Base-by-base conservation (phyloP, 2,888 invertebrate species). In the Brachynemurus nebulosus region DNA sequence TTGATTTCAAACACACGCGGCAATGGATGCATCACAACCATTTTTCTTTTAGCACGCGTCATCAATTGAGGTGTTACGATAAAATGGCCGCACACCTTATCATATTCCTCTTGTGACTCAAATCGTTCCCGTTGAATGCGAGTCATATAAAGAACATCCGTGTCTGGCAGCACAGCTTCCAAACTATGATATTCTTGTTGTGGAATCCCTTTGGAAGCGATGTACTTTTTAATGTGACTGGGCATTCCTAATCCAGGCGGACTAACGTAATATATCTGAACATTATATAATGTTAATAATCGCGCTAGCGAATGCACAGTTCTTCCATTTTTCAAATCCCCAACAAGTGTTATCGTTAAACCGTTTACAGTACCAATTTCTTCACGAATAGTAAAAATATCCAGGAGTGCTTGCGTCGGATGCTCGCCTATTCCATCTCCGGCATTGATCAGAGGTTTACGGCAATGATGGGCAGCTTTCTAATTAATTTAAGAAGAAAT, bases 321-420 rank as follows among this genome's bases (percentile, higher is more conserved):
- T 27, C 98, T 76, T 1, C 98, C 97, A 64, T 99, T 88, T 63
- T 92, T 95, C 53, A 99, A 69, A 65, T 99, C 98, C 4, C 98
- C 98, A 16, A 97, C 96, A 81, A 98, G 83, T 1, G 97, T 97
- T 42, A 98, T 92, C 0, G 90, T 95, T 8, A 98, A 71, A 0
- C 92, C 92, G 60, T 98, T 97, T 0, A 98, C 96, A 0, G 97
- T 98, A 53, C 97, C 97, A 48, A 98, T 91, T 70, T 98, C 97
- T 67, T 98, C 95, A 50, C 97, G 76, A 55, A 99, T 98, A 4
- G 98, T 97, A 60, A 96, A 99, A 3, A 97, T 80, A 59, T 99
- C 98, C 8, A 99, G 69, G 11, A 99, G 68, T 0, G 98, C 98
- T 69, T 98, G 98, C 0, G 95, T 95, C 0, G 98, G 98, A 66